Percentiles rank a stretch among this genome's conserved stretches.
Conservation (phyloP, 2,113 vertebrate species). For the Strix aluco region DNA sequence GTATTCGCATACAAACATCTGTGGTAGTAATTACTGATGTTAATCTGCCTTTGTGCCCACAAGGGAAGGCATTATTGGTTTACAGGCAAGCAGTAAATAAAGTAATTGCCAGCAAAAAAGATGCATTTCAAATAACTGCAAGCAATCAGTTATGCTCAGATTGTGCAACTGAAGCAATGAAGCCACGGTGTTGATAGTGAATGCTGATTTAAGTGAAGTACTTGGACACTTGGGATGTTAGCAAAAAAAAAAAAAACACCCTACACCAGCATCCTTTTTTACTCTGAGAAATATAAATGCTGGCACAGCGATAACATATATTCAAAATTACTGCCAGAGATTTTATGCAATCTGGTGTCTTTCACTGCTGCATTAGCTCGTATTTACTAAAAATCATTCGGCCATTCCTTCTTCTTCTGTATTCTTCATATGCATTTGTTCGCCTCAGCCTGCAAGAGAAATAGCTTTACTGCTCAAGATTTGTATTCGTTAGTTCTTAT, state of each 20-base stretch:
- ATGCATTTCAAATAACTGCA: background rate
- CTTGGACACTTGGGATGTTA: background rate
- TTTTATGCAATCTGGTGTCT: background rate
- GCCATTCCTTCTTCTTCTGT: background rate
- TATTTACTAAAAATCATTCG: background rate
- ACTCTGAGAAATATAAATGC: background rate
- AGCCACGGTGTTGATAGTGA: background rate
- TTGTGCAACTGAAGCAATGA: background rate
- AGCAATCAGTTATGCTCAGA: background rate
- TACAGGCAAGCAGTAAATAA: slow-evolving; percentile 2
- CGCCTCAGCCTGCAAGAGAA: background rate
- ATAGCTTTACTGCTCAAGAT: background rate
- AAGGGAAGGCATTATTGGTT: background rate
- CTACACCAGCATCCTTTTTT: background rate
- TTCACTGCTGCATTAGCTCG: background rate
- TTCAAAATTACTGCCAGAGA: background rate
- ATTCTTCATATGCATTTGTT: background rate
- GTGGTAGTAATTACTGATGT: slow-evolving; percentile 14
- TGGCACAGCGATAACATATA: background rate
- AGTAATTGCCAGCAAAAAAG: slow-evolving; percentile 3
- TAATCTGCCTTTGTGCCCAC: background rate
- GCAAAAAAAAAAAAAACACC: background rate
- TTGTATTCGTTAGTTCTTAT: background rate
- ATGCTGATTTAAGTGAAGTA: background rate
- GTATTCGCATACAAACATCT: background rate